phyloP scores from a whole-genome alignment of 1,140 invertebrate species.

The Brachystomella parvula region DNA sequence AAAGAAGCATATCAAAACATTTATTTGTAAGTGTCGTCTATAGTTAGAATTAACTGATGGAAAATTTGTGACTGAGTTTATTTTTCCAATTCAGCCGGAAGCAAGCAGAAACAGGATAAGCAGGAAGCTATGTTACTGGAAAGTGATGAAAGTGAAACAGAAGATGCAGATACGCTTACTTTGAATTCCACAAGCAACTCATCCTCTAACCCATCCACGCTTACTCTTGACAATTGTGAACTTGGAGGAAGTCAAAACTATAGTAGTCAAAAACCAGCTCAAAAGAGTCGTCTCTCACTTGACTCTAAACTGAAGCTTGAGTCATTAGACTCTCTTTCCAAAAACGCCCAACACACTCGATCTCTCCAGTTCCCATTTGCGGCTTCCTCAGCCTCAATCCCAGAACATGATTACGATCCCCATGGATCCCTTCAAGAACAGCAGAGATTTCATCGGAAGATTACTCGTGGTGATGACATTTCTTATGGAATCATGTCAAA shows the following conservation, averaged over 20 bases:
- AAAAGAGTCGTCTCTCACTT: conserved; percentile 9
- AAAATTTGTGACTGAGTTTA: background rate
- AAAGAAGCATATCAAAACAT: conserved; percentile 43
- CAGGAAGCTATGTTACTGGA: conserved; percentile 34
- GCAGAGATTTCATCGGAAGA: conserved; percentile 19
- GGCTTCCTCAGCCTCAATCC: background rate
- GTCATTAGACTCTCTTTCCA: background rate
- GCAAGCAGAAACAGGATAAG: conserved; percentile 37
- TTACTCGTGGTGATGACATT: conserved; percentile 12
- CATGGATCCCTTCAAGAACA: background rate
- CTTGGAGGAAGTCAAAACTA: background rate
- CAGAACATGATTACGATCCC: conserved; percentile 5
- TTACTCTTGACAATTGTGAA: conserved; percentile 25
- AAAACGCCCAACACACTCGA: background rate
- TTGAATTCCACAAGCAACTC: conserved; percentile 34
- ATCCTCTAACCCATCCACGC: conserved; percentile 28
- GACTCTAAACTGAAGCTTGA: conserved; percentile 12
- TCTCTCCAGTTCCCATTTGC: background rate
- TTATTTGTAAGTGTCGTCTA: conserved; percentile 40
- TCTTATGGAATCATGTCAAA: background rate
- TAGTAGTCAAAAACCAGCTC: background rate
- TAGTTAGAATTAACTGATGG: background rate
- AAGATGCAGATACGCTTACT: conserved; percentile 22
- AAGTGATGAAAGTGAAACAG: conserved; percentile 33
- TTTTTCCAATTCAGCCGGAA: conserved; percentile 36